These are phyloP conservation scores for Meteorus cinctellus DNA, from an alignment of 2,888 invertebrate genomes.

Conservation along the genomic window DNA sequence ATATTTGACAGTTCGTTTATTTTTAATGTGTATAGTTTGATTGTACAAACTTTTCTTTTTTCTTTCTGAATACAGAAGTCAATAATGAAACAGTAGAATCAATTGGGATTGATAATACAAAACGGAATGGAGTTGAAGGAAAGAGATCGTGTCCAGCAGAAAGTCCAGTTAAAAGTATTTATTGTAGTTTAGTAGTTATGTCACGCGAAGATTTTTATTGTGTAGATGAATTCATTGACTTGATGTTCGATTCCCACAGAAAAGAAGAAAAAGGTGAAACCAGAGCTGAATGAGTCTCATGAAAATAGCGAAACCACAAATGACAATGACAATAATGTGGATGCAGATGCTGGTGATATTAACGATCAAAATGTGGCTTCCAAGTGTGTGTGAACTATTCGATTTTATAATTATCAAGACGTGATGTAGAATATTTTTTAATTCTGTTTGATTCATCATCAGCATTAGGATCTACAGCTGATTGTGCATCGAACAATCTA, in stretches of 20 bases:
- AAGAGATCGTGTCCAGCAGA: constrained; percentile 53
- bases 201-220: neutral
- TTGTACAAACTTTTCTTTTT: neutral
- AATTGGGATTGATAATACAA: constrained; percentile 34
- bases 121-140: constrained; percentile 35
- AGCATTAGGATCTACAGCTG: constrained; percentile 77
- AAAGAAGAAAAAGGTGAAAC: neutral
- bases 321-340: constrained; percentile 55
- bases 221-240: neutral
- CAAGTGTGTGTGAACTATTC: constrained; percentile 58
- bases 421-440: neutral
- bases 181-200: neutral
- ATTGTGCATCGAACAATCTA: constrained; percentile 76
- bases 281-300: constrained; percentile 46
- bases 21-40: constrained; percentile 25
- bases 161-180: constrained; percentile 57
- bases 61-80: constrained; percentile 23
- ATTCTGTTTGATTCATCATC: neutral
- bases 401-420: constrained; percentile 5
- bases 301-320: constrained; percentile 49
- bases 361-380: constrained; percentile 57
- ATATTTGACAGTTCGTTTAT: constrained; percentile 14
- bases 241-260: constrained; percentile 38
- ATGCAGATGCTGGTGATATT: neutral
- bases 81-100: constrained; percentile 26